Evolutionary conservation across 2,888 invertebrate genomes (phyloP).

Genomic region (Sphecodes monilicornis): DNA sequence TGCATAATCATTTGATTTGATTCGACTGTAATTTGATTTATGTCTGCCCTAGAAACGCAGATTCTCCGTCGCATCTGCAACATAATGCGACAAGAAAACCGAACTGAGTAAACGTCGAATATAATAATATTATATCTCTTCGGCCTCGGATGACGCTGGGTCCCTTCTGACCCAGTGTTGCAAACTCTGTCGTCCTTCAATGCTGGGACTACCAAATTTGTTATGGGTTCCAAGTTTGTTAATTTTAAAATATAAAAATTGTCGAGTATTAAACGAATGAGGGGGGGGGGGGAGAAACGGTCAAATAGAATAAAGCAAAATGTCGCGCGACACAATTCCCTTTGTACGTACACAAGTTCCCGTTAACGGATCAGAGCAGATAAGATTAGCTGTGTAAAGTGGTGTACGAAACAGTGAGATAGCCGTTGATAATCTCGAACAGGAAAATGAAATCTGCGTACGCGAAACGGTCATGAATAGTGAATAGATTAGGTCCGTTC

Average conservation of each 20-base stretch:
- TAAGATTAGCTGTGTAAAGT: not conserved
- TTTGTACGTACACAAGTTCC: conserved; percentile 7
- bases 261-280: not conserved
- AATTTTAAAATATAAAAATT: not conserved
- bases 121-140: not conserved
- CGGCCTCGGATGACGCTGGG: not conserved
- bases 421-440: not conserved
- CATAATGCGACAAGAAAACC: not conserved
- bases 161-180: not conserved
- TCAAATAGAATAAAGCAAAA: not conserved
- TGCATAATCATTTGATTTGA: conserved; percentile 23
- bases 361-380: not conserved
- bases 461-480: not conserved
- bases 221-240: not conserved
- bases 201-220: not conserved
- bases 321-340: not conserved
- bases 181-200: not conserved
- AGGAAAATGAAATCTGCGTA: conserved; percentile 10
- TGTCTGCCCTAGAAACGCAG: not conserved
- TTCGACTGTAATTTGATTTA: not conserved
- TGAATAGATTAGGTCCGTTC: not conserved
- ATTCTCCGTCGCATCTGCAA: not conserved
- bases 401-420: not conserved
- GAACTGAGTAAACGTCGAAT: too few species aligned
- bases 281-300: not conserved